A percentile compares a stretch with the other conserved stretches of the same genome.
Conservation (phyloP, 1,140 invertebrate species). For the Achatina immaculata region DNA sequence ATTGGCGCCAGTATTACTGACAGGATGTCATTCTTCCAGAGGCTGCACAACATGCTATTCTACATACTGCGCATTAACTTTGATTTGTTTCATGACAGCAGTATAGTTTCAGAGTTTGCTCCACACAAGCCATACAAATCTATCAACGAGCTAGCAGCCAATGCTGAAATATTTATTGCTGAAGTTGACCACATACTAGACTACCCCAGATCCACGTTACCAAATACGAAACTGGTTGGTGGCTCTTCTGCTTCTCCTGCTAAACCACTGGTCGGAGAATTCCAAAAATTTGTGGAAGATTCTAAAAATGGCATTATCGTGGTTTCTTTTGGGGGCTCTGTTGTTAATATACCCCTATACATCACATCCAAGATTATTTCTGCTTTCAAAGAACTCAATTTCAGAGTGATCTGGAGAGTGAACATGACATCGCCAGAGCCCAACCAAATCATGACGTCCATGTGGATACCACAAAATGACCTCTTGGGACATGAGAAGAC, state of each 20-base stretch:
- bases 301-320: conserved; percentile 43
- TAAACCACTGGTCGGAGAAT: conserved; percentile 25
- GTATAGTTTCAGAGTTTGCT: background rate
- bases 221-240: conserved; percentile 51
- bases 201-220: conserved; percentile 46
- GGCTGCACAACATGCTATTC: conserved; percentile 9
- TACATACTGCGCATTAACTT: background rate
- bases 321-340: conserved; percentile 45
- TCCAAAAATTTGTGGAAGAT: conserved; percentile 36
- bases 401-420: conserved; percentile 34
- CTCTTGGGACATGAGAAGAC: conserved; percentile 40
- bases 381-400: conserved; percentile 27
- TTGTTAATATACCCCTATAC: conserved; percentile 24
- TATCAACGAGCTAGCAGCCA: background rate
- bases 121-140: conserved; percentile 31
- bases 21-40: conserved; percentile 34
- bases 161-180: conserved; percentile 43
- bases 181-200: conserved; percentile 48
- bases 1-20: background rate
- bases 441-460: conserved; percentile 23
- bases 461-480: conserved; percentile 46
- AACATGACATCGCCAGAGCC: conserved; percentile 24
- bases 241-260: conserved; percentile 41
- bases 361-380: conserved; percentile 39
- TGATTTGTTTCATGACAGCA: background rate